Evolutionary conservation across 2,113 vertebrate genomes (phyloP).

Genomic region (Pungitius pungitius): DNA sequence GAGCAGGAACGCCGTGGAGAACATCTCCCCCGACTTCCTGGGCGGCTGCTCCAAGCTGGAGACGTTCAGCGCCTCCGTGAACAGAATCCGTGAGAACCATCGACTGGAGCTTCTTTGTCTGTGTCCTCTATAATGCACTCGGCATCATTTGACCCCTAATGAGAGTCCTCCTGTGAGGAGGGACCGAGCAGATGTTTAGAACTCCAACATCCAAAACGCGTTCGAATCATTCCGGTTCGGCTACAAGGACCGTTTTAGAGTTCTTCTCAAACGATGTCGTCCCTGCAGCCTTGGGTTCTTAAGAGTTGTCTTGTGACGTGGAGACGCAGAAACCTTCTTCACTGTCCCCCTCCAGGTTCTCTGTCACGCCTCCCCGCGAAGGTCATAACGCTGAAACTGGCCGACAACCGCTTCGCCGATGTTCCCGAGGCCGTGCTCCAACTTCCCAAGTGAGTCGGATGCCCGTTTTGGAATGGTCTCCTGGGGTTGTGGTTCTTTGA

Average conservation of each 20-base stretch:
- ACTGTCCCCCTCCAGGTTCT: constrained; percentile 77
- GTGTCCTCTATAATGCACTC: neutral
- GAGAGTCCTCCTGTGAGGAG: neutral
- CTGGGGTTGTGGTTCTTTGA: no score
- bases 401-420: constrained; percentile 85
- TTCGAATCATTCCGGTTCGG: neutral
- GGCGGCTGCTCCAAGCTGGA: constrained; percentile 88
- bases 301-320: neutral
- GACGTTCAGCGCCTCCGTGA: constrained; percentile 85
- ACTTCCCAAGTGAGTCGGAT: constrained; percentile 88
- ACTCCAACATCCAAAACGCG: neutral
- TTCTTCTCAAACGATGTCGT: no score
- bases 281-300: neutral
- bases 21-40: constrained; percentile 82
- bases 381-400: constrained; percentile 88
- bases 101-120: neutral
- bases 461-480: neutral
- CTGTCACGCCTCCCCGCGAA: constrained; percentile 84
- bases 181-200: neutral
- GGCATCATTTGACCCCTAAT: no score
- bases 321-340: neutral
- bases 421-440: constrained; percentile 85
- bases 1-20: constrained; percentile 87
- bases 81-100: constrained; percentile 85
- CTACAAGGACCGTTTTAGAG: no score